Base-by-base conservation (phyloP, 1,140 invertebrate species). In the Conus betulinus region DNA sequence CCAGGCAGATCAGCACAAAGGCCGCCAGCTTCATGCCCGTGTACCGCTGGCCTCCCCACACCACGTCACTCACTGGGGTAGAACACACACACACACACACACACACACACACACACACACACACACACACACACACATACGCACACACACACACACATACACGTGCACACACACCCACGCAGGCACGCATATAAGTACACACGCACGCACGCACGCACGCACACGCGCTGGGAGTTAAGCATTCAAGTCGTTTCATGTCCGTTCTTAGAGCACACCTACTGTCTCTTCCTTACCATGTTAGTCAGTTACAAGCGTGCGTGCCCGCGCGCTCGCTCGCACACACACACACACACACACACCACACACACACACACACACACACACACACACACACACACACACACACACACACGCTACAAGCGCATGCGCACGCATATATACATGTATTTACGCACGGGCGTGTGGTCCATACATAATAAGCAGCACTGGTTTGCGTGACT, bases 11-110 rank as follows among this genome's bases (percentile, higher is more conserved):
- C 20, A 99, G 96, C 88, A 99, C 97, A 92, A 99, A 97, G 85
- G 98, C 98, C 51, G 98, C 97, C 90, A 99, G 95, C 96, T 99
- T 98, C 98, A 99, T 99, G 25, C 98, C 98, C 92, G 97, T 97
- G 95, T 99, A 99, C 90, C 97, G 96, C 3, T 97, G 97, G 85
- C 97, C 97, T 94, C 98, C 98, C 90, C 98, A 95, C 83, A 98
- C n/a, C 87, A 98, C 97, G 95, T 99, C 98, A 92, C 98, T 95
- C 82, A 97, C 98, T 98, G 95, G n/a, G 95, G n/a, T 8, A 78
- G 25, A 7, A 23, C 39, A 78, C 25, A 23, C 76, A 78, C 25
- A 51, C 39, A 51, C 76, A 78, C 25, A 78, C 8, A 39, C 39
- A 78, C 25, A 78, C 25, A 78, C 25, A 39, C 76, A 78, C 76